phyloP scores from a whole-genome alignment of 2,888 invertebrate species.

The Nemotelus pantherinus region DNA sequence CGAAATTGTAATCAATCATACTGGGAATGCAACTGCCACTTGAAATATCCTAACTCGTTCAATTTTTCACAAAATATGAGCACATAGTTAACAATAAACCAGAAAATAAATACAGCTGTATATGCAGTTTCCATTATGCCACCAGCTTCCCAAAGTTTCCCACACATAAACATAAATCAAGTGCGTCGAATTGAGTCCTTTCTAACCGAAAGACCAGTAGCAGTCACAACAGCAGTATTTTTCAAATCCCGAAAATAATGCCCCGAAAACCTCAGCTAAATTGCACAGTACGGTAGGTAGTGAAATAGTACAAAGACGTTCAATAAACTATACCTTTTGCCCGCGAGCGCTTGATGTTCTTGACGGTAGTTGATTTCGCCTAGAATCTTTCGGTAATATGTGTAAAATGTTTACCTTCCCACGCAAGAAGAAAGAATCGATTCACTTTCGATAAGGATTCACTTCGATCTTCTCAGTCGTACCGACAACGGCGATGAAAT shows the following conservation, averaged over 20 bases:
- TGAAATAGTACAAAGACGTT: slow-evolving; percentile 14
- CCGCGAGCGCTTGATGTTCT: slow-evolving; percentile 12
- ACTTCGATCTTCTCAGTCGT: slow-evolving; percentile 32
- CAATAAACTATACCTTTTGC: slow-evolving; percentile 4
- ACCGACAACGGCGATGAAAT: slow-evolving; percentile 14
- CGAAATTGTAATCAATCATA: too few relatives aligned
- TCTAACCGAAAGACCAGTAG: slow-evolving; percentile 41
- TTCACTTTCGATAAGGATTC: slow-evolving; percentile 46
- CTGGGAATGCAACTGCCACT: too few relatives aligned
- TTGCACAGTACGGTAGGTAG: slow-evolving; percentile 24
- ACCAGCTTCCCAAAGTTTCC: slow-evolving; percentile 16
- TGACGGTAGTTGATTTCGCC: slow-evolving; percentile 7
- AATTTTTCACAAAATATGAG: too few relatives aligned
- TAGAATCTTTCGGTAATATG: slow-evolving; percentile 25
- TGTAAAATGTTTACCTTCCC: slow-evolving; percentile 45
- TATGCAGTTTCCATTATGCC: slow-evolving; percentile 20
- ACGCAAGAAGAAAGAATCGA: slow-evolving; percentile 38
- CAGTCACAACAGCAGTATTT: slow-evolving; percentile 46
- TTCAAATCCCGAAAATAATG: slow-evolving; percentile 22
- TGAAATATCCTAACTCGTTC: too few relatives aligned
- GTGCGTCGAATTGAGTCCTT: slow-evolving; percentile 44
- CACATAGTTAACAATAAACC: neutral
- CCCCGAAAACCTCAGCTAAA: slow-evolving; percentile 37
- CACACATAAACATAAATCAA: slow-evolving; percentile 43
- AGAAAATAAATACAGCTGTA: slow-evolving; percentile 25